Base-by-base conservation (phyloP, 2,113 vertebrate species). In the Colius striatus region DNA sequence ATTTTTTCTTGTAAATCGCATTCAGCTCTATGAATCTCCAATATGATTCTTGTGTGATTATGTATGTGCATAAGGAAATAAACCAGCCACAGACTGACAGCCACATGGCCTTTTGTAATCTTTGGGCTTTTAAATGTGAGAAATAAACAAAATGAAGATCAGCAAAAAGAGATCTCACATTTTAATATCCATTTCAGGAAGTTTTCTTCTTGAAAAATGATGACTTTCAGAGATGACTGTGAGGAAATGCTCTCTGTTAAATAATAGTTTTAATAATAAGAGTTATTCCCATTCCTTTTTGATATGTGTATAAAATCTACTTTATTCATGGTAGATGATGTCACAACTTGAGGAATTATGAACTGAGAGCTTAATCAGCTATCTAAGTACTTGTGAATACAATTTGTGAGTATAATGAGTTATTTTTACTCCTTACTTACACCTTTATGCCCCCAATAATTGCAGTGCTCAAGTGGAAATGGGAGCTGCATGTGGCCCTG, bases 341-440 rank as follows among this genome's bases (percentile, higher is more conserved):
- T 43, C 19, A 77, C 51, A 94, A 67, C 43, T 74, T 53, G 74
- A 93, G 89, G 32, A 86, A 74, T 61, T 86, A 92, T 30, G 34
- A 93, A 84, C 68, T 71, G 51, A 89, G 75, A 93, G 63, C 60
- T 77, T 88, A 92, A 93, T 95, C 88, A 95, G 43, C n/a, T 47
- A 77, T 60, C 60, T 25, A 84, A 86, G 55, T 77, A 81, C 72
- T 67, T 78, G 50, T 63, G 65, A 92, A 88, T 67, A 58, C 22
- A 71, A 90, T 88, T 93, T 93, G 88, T 88, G 84, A 93, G 76
- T 93, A 90, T 81, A 92, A 95, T 86, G 36, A 92, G 17, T 70
- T 84, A 47, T 85, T 76, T 94, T 88, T 85, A 68, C 81, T 79
- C 34, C 75, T 80, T 65, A n/a, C 18, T 79, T 50, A 58, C 10